Evolutionary conservation across 2,113 vertebrate species (phyloP), one percentile per base, ranked within the genome.

Genomic region (Barnardius zonarius): DNA sequence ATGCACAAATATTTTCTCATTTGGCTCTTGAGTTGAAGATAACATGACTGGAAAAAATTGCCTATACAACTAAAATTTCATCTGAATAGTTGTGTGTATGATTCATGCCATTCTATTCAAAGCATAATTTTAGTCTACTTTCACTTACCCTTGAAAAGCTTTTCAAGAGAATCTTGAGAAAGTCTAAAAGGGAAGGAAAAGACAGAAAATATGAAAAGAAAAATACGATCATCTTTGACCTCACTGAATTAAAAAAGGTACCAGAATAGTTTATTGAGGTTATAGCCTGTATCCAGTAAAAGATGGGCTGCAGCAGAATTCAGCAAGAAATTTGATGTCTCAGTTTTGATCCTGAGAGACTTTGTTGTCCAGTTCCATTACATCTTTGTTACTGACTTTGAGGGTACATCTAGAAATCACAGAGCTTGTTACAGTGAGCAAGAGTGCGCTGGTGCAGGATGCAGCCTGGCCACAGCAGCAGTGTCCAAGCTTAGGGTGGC

Each of bases 1-100:
- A 91, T 84, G 28, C 44, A 72, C 76, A 95, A 93, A 79, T 90
- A 93, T 79, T 92, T 96, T 90, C 31, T 92, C 64, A 88, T 90
- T 95, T 88, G 73, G 11, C 46, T 88, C 20, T 66, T 76, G 57
- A 76, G 22, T 31, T 91, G 67, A 82, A 92, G 44, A 79, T 33
- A 8, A 74, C 54, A 80, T 49, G 66, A 78, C 51, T 61, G 33
- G 48, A 79, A 92, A 91, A 93, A 88, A 94, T 41, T 84, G 76
- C 80, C 88, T 93, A 63, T 75, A 81, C 69, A 84, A 79, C 80
- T 92, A 78, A 92, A 91, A 90, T 73, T 68, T 92, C 17, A 22
- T 86, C 51, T 84, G 83, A 92, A 88, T 69, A 72, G 39, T 72
- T 94, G 33, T 64, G 6, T 68, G 37, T 51, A 31, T 96, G 82